Percentiles rank a stretch among this genome's conserved stretches.
phyloP scores from a whole-genome alignment of 2,113 vertebrate species.

The Pseudorasbora parva region DNA sequence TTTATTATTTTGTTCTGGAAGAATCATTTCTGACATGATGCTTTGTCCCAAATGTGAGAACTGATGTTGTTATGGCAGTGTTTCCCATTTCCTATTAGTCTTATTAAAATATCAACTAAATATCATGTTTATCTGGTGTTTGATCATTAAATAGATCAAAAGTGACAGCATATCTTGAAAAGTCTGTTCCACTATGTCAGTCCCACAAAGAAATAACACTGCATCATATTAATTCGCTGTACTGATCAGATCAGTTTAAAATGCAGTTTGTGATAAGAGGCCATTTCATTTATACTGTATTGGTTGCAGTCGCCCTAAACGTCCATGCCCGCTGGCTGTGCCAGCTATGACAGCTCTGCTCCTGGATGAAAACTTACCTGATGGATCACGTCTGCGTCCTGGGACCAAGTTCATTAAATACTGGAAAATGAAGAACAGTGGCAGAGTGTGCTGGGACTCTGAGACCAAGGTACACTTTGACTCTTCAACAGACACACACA shows the following conservation, averaged over 20 bases:
- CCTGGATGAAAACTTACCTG: constrained; percentile 95
- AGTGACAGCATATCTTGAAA: no score
- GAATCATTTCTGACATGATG: neutral
- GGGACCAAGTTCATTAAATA: constrained; percentile 95
- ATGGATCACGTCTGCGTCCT: constrained; percentile 89
- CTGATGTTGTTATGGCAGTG: neutral
- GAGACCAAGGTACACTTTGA: constrained; percentile 83
- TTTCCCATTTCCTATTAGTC: neutral
- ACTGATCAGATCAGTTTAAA: neutral
- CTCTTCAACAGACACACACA: constrained; percentile 4
- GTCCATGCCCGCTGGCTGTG: constrained; percentile 83
- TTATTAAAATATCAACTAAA: neutral
- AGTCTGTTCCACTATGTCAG: neutral
- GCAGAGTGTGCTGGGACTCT: constrained; percentile 85
- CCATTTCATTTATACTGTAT: neutral
- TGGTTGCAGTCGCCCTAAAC: constrained; percentile 78
- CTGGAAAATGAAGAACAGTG: constrained; percentile 97
- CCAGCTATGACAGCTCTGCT: constrained; percentile 89
- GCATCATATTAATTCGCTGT: neutral
- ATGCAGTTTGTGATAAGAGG: neutral
- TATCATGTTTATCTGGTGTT: neutral
- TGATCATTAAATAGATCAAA: no score
- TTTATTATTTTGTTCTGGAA: no score
- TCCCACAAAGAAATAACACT: neutral
- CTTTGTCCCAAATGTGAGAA: neutral